These are phyloP conservation scores for Mallotus villosus DNA, from an alignment of 2,797 vertebrate genomes.

Conservation along the genomic window DNA sequence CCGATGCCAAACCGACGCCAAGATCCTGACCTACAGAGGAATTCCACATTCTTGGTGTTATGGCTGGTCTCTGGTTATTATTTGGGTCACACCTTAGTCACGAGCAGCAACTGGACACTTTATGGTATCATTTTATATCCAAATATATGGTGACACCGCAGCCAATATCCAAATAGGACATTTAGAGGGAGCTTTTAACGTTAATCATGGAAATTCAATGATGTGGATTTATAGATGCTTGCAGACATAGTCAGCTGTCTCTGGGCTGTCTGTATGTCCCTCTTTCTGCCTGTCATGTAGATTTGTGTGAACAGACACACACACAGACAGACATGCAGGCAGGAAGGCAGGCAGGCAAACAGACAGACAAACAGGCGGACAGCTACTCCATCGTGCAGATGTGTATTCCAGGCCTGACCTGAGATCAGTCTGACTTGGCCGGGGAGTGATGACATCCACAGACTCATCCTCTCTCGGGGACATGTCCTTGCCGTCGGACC, in stretches of 20 bases:
- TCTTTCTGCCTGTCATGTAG: constrained; percentile 51
- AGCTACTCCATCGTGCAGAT: constrained; percentile 54
- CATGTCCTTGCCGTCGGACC: constrained; percentile 49
- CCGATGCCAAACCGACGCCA: constrained; percentile 24
- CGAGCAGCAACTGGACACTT: constrained; percentile 21
- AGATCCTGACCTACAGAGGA: constrained; percentile 13
- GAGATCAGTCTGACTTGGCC: constrained; percentile 41
- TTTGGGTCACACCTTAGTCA: constrained; percentile 32
- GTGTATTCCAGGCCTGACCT: constrained; percentile 68
- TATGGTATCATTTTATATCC: neutral
- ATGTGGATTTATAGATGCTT: constrained; percentile 12
- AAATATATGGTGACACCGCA: too few species aligned
- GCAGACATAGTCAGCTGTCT: constrained; percentile 32
- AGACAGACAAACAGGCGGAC: constrained; percentile 35
- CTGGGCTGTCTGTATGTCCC: constrained; percentile 39
- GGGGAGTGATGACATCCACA: constrained; percentile 73
- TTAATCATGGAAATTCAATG: constrained; percentile 12
- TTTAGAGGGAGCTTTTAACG: too few species aligned
- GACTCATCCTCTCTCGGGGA: constrained; percentile 49
- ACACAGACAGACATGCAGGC: constrained; percentile 20
- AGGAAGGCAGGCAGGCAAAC: neutral
- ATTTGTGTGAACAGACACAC: constrained; percentile 50
- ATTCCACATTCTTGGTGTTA: constrained; percentile 27
- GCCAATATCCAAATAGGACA: too few species aligned
- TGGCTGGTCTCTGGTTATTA: constrained; percentile 13